Evolutionary conservation across 2,888 invertebrate genomes (phyloP), one percentile per base, ranked within the genome.

Genomic region (Drepana falcataria): DNA sequence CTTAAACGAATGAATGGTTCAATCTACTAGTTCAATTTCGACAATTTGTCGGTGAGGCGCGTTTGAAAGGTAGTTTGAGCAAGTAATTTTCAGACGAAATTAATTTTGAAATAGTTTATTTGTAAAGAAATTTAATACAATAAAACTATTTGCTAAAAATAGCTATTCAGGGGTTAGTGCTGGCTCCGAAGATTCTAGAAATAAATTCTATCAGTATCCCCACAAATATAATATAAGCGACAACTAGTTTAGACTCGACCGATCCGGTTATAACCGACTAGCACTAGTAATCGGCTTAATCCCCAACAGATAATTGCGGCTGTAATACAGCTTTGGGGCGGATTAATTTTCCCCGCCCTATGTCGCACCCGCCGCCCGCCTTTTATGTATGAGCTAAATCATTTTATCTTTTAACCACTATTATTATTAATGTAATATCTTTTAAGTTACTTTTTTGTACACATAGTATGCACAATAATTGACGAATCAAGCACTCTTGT

Each of bases 31-130:
- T 59, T 60, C 55, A 59, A 66, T 69, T 72, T 69, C 63, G 67
- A 35, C 80, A 83, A 83, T 83, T 83, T 83, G 81, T 82, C 83
- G 83, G 82, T 83, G 82, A 81, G 81, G 68, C 48, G 77, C 69
- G 73, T 74, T 57, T 74, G 68, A 82, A 83, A 70, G 74, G 69
- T 61, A 48, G 60, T 9, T 34, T 58, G 4, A 49, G 4, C 37
- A 4, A 37, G 37, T 21, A 35, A 53, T 49, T 51, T 54, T 37
- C 53, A 5, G 1, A 4, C 40, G 34, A 49, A 60, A 47, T 56
- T 40, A 61, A 56, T 63, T 52, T 35, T 34, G 48, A 34, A 37
- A 21, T 53, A 37, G 47, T 40, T 48, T 47, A 51, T 53, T 49
- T 48, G 5, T 40, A 33, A 49, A 47, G 48, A 47, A 48, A 48